These are phyloP conservation scores for Drosophila trapezifrons DNA, from an alignment of 1,140 invertebrate species.

Conservation along the genomic window DNA sequence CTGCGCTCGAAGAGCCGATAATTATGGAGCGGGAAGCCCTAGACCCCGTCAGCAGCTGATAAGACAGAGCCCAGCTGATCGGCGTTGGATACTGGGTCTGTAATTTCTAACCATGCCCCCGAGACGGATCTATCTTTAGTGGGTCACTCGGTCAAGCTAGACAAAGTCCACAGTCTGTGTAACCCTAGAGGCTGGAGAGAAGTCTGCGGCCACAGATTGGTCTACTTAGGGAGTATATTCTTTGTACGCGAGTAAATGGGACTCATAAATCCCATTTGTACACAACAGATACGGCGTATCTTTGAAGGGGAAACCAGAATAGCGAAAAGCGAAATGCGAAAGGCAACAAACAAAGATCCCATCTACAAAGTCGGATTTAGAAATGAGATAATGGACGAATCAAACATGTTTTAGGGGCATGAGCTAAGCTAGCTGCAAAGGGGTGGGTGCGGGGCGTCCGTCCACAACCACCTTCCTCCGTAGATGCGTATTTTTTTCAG, in stretches of 20 bases:
- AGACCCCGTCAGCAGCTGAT: not conserved
- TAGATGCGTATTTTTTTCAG: conserved; percentile 7
- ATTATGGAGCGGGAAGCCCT: not conserved
- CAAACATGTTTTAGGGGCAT: conserved; percentile 41
- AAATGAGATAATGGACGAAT: conserved; percentile 46
- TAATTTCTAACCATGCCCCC: not conserved
- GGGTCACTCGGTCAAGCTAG: conserved; percentile 34
- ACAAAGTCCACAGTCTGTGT: conserved; percentile 22
- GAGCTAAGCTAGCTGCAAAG: conserved; percentile 10
- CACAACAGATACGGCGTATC: conserved; percentile 13
- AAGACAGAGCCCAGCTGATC: not conserved
- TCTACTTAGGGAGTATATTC: not conserved
- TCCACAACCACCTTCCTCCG: conserved; percentile 23
- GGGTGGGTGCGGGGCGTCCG: conserved; percentile 20
- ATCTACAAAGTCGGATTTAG: conserved; percentile 10
- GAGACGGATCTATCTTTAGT: conserved; percentile 25
- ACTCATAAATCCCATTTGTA: not conserved
- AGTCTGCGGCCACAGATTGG: conserved; percentile 6
- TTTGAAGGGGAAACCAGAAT: not conserved
- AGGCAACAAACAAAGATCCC: conserved; percentile 9
- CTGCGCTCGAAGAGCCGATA: conserved; percentile 11
- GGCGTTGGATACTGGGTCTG: not conserved
- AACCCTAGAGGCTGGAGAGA: conserved; percentile 21
- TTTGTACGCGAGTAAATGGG: conserved; percentile 1
- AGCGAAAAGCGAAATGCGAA: not conserved